phyloP scores from a whole-genome alignment of 2,113 vertebrate species.

The Eleginops maclovinus region DNA sequence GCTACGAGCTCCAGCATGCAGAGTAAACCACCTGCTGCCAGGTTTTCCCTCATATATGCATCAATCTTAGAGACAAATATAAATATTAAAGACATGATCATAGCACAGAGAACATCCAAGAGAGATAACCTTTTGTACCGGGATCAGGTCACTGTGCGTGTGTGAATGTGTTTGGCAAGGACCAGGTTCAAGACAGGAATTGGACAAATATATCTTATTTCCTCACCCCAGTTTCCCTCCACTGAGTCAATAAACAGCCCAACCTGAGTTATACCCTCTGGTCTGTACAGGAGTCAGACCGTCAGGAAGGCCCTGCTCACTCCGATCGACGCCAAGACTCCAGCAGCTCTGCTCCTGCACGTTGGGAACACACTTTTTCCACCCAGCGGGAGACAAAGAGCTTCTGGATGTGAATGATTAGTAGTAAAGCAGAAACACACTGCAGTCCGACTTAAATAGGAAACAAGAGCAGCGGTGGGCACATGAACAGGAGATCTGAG shows the following conservation, averaged over 20 bases:
- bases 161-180: not conserved
- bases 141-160: constrained; percentile 4
- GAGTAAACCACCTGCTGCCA: not conserved
- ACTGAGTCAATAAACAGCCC: constrained; percentile 52
- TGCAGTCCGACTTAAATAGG: constrained; percentile 18
- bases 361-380: constrained; percentile 19
- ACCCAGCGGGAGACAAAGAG: not conserved
- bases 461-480: not conserved
- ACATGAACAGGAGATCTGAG: no score
- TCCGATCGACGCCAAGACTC: not conserved
- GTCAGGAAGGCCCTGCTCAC: not conserved
- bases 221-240: constrained; percentile 26
- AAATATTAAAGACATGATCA: not conserved
- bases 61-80: not conserved
- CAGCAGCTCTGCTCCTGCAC: constrained; percentile 26
- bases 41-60: not conserved
- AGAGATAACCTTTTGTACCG: no score
- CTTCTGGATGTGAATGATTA: constrained; percentile 5
- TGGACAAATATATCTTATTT: constrained; percentile 53
- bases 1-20: not conserved
- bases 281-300: no score
- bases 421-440: not conserved
- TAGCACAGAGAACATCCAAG: no score
- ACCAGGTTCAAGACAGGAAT: constrained; percentile 16
- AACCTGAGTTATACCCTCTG: constrained; percentile 29